These are phyloP conservation scores for Leptinotarsa lineolata DNA, from an alignment of 1,140 invertebrate genomes.

Conservation along the genomic window DNA sequence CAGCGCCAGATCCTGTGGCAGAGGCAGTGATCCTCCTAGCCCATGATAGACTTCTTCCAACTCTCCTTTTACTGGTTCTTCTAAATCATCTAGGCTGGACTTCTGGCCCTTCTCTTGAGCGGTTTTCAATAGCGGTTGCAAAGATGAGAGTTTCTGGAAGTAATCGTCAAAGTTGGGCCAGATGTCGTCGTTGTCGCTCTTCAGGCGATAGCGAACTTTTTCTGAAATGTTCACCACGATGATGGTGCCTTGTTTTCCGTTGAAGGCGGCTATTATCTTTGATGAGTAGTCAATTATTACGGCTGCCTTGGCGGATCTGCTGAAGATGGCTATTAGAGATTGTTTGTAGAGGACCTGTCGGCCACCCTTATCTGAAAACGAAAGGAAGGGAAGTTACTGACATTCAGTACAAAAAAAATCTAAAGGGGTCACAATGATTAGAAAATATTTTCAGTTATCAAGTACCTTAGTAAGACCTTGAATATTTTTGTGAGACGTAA, in stretches of 20 bases:
- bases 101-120: slow-evolving; percentile 13
- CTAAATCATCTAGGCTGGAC: not conserved
- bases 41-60: not conserved
- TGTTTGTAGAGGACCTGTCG: not conserved
- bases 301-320: not conserved
- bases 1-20: not conserved
- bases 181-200: not conserved
- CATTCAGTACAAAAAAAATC: not conserved
- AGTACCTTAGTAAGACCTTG: no score
- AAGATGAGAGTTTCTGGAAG: slow-evolving; percentile 13
- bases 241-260: not conserved
- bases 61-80: not conserved
- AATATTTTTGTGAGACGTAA: no score
- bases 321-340: not conserved
- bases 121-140: not conserved
- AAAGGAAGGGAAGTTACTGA: not conserved
- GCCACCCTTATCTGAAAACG: not conserved
- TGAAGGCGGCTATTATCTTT: not conserved
- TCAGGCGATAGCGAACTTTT: not conserved
- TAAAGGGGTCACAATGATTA: no score
- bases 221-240: not conserved
- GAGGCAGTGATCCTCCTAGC: no score
- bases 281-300: not conserved
- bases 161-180: slow-evolving; percentile 1
- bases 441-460: no score